Conservation (phyloP, 2,888 invertebrate genomes). For the Elmis aenea region DNA sequence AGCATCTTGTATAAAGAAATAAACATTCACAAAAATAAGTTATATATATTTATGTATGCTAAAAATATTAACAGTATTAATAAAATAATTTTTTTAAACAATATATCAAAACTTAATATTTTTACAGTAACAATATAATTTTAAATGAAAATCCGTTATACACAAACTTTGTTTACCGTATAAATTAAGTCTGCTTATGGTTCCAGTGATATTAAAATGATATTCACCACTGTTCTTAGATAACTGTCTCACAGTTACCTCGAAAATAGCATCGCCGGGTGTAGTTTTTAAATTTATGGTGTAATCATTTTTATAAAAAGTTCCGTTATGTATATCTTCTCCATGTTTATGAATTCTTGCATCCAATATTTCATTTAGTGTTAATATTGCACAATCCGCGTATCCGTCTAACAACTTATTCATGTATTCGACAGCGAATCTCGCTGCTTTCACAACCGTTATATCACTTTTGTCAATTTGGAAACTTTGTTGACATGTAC, state of each 20-base stretch:
- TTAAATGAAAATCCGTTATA: constrained; percentile 67
- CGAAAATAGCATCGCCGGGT: constrained; percentile 72
- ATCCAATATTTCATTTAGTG: constrained; percentile 57
- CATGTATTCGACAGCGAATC: constrained; percentile 58
- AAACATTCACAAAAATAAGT: too few species aligned
- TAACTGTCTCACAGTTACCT: constrained; percentile 63
- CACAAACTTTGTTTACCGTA: constrained; percentile 79
- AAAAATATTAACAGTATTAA: too few species aligned
- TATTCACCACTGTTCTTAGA: constrained; percentile 35
- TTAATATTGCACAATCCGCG: constrained; percentile 61
- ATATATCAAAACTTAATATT: background rate
- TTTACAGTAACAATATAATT: constrained; percentile 72
- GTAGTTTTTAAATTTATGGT: constrained; percentile 58
- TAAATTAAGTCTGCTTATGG: constrained; percentile 71
- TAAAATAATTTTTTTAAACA: too few species aligned
- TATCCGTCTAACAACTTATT: constrained; percentile 59
- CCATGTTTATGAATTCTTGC: constrained; percentile 59
- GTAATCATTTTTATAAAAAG: constrained; percentile 54
- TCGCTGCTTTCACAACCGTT: constrained; percentile 55
- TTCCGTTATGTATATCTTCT: constrained; percentile 39
- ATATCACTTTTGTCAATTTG: constrained; percentile 53
- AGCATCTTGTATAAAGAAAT: too few species aligned
- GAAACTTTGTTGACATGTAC: constrained; percentile 72
- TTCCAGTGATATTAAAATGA: constrained; percentile 58
- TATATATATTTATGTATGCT: too few species aligned